phyloP scores from a whole-genome alignment of 1,140 invertebrate genomes.

The Paramacrobiotus metropolitanus region DNA sequence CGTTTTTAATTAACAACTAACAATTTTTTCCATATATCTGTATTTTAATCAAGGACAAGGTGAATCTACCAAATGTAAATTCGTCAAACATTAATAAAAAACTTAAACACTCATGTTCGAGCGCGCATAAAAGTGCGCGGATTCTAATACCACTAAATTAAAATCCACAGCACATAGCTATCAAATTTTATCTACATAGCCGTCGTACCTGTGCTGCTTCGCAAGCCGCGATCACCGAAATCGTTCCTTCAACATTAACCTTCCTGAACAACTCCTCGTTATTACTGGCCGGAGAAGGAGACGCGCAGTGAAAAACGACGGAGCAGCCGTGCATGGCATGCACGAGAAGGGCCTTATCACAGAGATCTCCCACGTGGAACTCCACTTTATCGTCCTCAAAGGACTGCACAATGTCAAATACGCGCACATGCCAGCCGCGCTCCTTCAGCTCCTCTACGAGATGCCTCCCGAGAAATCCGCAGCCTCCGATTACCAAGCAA shows the following conservation, averaged over 20 bases:
- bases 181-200: no score
- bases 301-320: constrained; percentile 18
- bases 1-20: no score
- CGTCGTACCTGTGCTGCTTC: constrained; percentile 12
- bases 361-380: constrained; percentile 16
- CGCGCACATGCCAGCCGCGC: constrained; percentile 14
- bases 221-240: constrained; percentile 15
- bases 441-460: constrained; percentile 16
- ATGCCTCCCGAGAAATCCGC: constrained; percentile 19
- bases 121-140: no score
- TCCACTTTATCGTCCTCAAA: constrained; percentile 16
- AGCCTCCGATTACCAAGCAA: constrained; percentile 18
- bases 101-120: no score
- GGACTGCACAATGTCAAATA: constrained; percentile 16
- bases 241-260: constrained; percentile 18
- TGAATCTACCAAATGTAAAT: no score
- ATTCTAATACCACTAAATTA: no score
- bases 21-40: no score
- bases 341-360: constrained; percentile 16
- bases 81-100: no score
- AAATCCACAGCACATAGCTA: no score
- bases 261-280: constrained; percentile 17
- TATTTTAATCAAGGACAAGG: no score
- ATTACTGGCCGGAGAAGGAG: constrained; percentile 16
- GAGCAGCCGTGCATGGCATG: constrained; percentile 14